These are phyloP conservation scores for Rachycentron canadum DNA, from an alignment of 2,797 vertebrate species.

Conservation along the genomic window DNA sequence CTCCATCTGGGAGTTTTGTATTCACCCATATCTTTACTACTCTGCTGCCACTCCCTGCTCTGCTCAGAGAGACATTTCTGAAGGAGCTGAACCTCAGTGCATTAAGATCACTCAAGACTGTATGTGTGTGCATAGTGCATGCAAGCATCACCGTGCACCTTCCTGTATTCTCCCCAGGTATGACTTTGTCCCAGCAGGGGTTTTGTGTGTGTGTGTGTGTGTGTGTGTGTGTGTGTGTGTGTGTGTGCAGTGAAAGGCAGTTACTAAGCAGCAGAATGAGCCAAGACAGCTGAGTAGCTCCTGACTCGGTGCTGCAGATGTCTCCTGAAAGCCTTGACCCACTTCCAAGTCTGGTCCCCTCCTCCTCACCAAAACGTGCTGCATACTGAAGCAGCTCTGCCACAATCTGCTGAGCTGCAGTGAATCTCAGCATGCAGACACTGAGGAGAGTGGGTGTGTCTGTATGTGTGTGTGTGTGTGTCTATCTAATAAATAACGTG, in stretches of 20 bases:
- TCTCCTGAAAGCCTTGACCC: slow-evolving; percentile 80
- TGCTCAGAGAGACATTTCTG: slow-evolving; percentile 28
- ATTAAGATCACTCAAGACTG: not conserved
- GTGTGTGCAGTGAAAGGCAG: slow-evolving; percentile 10
- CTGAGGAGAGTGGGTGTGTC: slow-evolving; percentile 52
- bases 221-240: not conserved
- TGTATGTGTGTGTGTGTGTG: slow-evolving; percentile 32
- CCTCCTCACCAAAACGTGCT: slow-evolving; percentile 55
- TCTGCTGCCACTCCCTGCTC: slow-evolving; percentile 45
- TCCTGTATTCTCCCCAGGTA: slow-evolving; percentile 41
- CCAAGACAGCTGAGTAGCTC: slow-evolving; percentile 58
- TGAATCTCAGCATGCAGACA: slow-evolving; percentile 47
- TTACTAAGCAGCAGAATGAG: slow-evolving; percentile 43
- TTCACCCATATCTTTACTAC: slow-evolving; percentile 61
- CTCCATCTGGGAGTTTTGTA: slow-evolving; percentile 54
- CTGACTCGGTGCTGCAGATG: slow-evolving; percentile 49
- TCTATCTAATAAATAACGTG: slow-evolving; percentile 62
- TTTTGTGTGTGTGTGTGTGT: slow-evolving; percentile 27
- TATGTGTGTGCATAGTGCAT: slow-evolving; percentile 12
- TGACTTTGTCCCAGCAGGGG: slow-evolving; percentile 54
- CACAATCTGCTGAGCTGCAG: slow-evolving; percentile 69
- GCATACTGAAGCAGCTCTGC: slow-evolving; percentile 69
- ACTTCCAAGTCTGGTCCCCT: slow-evolving; percentile 66
- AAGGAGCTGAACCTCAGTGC: slow-evolving; percentile 29
- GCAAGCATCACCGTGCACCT: not conserved